These are phyloP conservation scores for Pelmatolapia mariae DNA, from an alignment of 2,113 vertebrate species.

Conservation along the genomic window DNA sequence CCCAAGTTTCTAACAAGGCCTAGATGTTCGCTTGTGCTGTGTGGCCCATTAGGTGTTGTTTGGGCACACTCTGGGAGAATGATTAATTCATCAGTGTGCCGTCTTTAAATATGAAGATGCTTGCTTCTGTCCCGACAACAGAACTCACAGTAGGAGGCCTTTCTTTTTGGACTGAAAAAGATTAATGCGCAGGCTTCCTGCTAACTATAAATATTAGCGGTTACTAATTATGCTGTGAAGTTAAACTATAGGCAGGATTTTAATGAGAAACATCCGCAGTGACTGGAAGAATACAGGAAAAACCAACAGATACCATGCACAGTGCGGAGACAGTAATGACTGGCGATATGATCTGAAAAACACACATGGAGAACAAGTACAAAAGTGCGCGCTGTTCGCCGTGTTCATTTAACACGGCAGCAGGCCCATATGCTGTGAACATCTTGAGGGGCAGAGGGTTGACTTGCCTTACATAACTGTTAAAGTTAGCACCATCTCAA, in stretches of 20 bases:
- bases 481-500: background rate
- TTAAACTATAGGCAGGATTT: background rate
- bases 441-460: conserved; percentile 27
- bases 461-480: conserved; percentile 26
- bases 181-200: background rate
- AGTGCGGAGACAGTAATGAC: background rate
- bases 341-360: background rate
- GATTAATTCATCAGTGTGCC: conserved; percentile 43
- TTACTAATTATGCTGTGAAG: background rate
- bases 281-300: background rate
- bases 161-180: background rate
- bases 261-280: background rate
- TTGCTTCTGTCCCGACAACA: background rate
- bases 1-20: background rate
- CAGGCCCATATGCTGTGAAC: conserved; percentile 10
- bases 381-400: background rate
- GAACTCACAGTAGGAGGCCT: background rate
- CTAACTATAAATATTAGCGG: background rate
- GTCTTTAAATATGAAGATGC: conserved; percentile 34
- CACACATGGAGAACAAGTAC: background rate
- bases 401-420: conserved; percentile 10
- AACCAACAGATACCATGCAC: background rate
- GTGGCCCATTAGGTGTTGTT: conserved; percentile 10
- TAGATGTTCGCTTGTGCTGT: background rate
- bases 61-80: background rate